Conservation (phyloP, 1,140 invertebrate genomes). For the Augochlora pura region DNA sequence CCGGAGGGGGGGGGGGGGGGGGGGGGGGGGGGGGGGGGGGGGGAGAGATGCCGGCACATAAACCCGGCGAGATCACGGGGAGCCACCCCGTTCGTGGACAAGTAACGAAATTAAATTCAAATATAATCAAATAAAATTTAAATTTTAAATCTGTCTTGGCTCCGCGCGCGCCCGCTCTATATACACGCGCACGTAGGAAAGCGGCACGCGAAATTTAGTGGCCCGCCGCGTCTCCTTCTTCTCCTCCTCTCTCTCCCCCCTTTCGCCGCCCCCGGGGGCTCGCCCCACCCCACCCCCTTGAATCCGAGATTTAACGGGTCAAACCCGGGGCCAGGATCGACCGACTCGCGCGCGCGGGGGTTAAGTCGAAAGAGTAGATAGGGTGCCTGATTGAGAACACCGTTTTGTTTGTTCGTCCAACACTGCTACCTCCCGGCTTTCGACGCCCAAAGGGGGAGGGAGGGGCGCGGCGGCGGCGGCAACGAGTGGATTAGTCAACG, state of each 20-base stretch:
- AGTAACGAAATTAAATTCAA: constrained; percentile 78
- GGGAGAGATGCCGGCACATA: constrained; percentile 33
- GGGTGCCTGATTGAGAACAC: constrained; percentile 78
- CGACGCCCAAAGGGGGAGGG: too few relatives aligned
- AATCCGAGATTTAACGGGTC: constrained; percentile 78
- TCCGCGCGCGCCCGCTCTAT: too few relatives aligned
- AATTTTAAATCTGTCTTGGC: constrained; percentile 77
- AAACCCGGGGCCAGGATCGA: constrained; percentile 62
- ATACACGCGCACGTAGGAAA: neutral
- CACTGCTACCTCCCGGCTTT: constrained; percentile 46
- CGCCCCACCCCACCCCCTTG: constrained; percentile 51
- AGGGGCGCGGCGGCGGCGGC: constrained; percentile 28
- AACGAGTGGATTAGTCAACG: constrained; percentile 29
- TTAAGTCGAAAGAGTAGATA: constrained; percentile 63
- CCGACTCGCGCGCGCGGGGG: constrained; percentile 19
- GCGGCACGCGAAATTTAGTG: constrained; percentile 48
- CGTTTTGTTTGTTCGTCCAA: constrained; percentile 75
- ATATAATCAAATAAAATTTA: constrained; percentile 82
- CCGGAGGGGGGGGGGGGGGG: too few relatives aligned
- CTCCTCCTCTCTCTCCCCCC: constrained; percentile 41
- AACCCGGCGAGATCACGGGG: constrained; percentile 6
- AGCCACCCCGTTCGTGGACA: constrained; percentile 28
- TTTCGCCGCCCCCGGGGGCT: neutral
- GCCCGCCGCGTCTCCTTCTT: constrained; percentile 40
- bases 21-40: too few relatives aligned